These are phyloP conservation scores for Heterocephalus glaber DNA, from an alignment of 2,113 vertebrate species.

Conservation along the genomic window DNA sequence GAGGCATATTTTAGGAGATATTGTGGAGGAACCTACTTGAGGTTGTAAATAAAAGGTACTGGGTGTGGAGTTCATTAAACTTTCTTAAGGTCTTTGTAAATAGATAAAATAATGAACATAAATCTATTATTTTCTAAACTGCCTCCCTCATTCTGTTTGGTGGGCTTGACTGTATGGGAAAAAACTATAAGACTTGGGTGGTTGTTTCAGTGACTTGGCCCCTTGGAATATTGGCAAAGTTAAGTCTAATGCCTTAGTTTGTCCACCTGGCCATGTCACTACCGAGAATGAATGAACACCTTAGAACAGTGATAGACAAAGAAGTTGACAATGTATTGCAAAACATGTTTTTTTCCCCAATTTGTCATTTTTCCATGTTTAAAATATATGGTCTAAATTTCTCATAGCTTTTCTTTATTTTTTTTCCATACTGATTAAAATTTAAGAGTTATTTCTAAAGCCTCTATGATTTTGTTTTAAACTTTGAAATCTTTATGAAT, in stretches of 20 bases:
- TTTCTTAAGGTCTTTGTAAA: neutral
- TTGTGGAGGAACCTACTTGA: neutral
- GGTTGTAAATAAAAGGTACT: neutral
- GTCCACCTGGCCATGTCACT: neutral
- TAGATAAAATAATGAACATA: neutral
- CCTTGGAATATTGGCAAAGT: neutral
- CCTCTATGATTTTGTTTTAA: neutral
- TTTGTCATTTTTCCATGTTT: neutral
- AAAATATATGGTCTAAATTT: neutral
- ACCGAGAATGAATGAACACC: neutral
- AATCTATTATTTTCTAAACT: neutral
- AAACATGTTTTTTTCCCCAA: neutral
- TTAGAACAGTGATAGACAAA: neutral
- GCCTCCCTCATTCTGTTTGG: neutral
- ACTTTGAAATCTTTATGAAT: neutral
- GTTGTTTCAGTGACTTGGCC: neutral
- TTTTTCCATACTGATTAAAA: neutral
- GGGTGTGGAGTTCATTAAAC: neutral
- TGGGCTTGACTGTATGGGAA: neutral
- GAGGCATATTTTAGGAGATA: neutral
- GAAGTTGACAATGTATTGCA: neutral
- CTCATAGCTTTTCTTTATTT: neutral
- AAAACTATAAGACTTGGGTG: accelerated
- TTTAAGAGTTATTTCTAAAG: neutral
- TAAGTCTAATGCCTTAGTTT: accelerated